Percentiles rank a stretch among this genome's conserved stretches.
phyloP scores from a whole-genome alignment of 2,888 invertebrate genomes.

The Apamea epomidion region DNA sequence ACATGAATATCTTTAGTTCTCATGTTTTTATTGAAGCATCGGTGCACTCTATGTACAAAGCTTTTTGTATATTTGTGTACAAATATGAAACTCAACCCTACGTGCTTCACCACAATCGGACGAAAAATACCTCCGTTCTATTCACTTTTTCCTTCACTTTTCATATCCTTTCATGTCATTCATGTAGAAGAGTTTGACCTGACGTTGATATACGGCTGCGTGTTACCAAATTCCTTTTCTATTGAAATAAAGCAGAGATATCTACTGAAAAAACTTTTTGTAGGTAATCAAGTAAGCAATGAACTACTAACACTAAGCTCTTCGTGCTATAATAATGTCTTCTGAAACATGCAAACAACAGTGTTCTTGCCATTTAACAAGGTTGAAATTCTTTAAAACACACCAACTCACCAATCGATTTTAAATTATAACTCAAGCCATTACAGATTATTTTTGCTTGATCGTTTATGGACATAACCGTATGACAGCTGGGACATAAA shows the following conservation, averaged over 20 bases:
- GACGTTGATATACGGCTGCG: slow-evolving; percentile 31
- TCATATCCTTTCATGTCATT: slow-evolving; percentile 2
- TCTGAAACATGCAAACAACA: slow-evolving; percentile 39
- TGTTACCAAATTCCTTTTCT: not conserved
- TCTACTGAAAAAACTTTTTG: not conserved
- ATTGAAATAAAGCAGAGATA: not conserved
- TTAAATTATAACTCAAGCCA: slow-evolving; percentile 9
- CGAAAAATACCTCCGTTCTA: not conserved
- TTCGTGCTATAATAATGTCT: not conserved
- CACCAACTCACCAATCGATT: slow-evolving; percentile 28
- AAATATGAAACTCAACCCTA: not conserved
- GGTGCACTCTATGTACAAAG: not conserved
- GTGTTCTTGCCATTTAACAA: slow-evolving; percentile 11
- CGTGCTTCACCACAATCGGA: not conserved
- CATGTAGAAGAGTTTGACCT: slow-evolving; percentile 6
- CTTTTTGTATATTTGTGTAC: not conserved
- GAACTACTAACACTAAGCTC: not conserved
- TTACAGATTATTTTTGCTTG: slow-evolving; percentile 41
- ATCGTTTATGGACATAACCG: slow-evolving; percentile 13
- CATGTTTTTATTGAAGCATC: not conserved
- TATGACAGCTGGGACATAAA: slow-evolving; percentile 59
- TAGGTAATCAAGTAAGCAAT: not conserved
- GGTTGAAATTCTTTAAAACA: slow-evolving; percentile 23
- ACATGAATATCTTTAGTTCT: not conserved
- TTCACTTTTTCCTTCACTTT: slow-evolving; percentile 17